Conservation (phyloP, 2,113 vertebrate species). For the Ctenomys sociabilis region DNA sequence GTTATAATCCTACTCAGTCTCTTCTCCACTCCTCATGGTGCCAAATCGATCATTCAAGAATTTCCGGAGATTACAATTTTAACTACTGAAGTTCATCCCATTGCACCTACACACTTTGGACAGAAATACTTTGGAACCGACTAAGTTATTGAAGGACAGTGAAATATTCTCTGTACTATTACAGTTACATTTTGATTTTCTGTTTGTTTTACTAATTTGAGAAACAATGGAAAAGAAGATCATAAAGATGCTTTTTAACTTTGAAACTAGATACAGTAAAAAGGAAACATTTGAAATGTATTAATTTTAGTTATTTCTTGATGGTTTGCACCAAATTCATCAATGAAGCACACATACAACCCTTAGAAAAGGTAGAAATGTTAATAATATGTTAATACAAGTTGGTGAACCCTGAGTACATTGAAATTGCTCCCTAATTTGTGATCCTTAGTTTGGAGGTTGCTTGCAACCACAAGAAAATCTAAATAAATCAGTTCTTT, state of each 20-base stretch:
- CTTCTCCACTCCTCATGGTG: constrained; percentile 97
- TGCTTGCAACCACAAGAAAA: constrained; percentile 80
- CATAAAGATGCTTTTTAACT: constrained; percentile 64
- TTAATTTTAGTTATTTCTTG: constrained; percentile 72
- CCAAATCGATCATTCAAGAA: constrained; percentile 97
- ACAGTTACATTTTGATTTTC: constrained; percentile 68
- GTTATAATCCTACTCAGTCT: constrained; percentile 97
- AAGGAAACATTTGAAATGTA: constrained; percentile 60
- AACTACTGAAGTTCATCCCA: constrained; percentile 96
- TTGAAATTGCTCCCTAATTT: constrained; percentile 79
- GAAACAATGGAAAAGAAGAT: constrained; percentile 44
- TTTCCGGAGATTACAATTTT: constrained; percentile 98
- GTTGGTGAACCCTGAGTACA: constrained; percentile 69
- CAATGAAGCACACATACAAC: constrained; percentile 30
- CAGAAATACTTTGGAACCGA: constrained; percentile 99
- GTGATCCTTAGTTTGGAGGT: constrained; percentile 65
- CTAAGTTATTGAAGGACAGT: constrained; percentile 82
- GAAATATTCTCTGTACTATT: constrained; percentile 63
- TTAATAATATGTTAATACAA: constrained; percentile 61
- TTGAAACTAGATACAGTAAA: constrained; percentile 63
- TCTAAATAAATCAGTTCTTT: constrained; percentile 53
- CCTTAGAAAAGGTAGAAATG: constrained; percentile 42
- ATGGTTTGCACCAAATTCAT: constrained; percentile 23
- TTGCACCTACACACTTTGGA: constrained; percentile 97
- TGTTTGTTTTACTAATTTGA: constrained; percentile 78